Base-by-base conservation (phyloP, 2,888 invertebrate species). In the Dolomedes plantarius region DNA sequence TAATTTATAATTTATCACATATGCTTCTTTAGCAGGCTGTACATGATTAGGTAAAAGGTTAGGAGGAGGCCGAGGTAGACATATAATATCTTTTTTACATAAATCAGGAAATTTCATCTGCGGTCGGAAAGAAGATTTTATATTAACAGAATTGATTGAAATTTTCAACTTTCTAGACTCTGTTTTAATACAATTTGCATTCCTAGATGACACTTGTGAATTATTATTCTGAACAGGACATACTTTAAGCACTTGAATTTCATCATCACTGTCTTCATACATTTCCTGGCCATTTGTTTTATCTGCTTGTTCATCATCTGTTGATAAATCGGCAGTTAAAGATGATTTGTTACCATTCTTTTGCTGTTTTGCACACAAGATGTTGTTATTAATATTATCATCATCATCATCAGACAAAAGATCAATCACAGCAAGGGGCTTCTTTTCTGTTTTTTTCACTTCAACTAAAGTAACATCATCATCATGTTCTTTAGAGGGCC, bases 371-470 rank as follows among this genome's bases (percentile, higher is more conserved):
- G n/a, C n/a, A n/a, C n/a, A n/a, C n/a, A n/a, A n/a, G n/a, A n/a
- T n/a, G n/a, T n/a, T n/a, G n/a, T n/a, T n/a, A n/a, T n/a, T n/a
- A n/a, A 7, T 11, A 11, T 36, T 36, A 9, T 9, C 50, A 36
- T 62, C 36, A 9, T 77, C 77, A 13, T 77, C 77, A 69, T 78
- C 85, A 65, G 79, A 80, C 16, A 76, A 67, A 23, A 86, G 19
- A 28, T 86, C 75, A 46, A 86, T 86, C 13, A 86, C 75, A 31
- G 79, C 86, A 39, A 80, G 23, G 3, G 80, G 79, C 32, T 29
- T 76, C 11, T 41, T 76, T 39, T 80, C 79, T 39, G 75, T 80
- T 50, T 80, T 80, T 16, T 62, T 86, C 9, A 86, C 86, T 69
- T 71, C 79, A 19, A 86, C 29, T 19, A 86, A 31, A 7, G 73